A percentile compares a stretch with the other conserved stretches of the same genome.
Evolutionary conservation across 53 echinoderm and acorn worm species (phyloP).

Genomic region (Astropecten irregularis): DNA sequence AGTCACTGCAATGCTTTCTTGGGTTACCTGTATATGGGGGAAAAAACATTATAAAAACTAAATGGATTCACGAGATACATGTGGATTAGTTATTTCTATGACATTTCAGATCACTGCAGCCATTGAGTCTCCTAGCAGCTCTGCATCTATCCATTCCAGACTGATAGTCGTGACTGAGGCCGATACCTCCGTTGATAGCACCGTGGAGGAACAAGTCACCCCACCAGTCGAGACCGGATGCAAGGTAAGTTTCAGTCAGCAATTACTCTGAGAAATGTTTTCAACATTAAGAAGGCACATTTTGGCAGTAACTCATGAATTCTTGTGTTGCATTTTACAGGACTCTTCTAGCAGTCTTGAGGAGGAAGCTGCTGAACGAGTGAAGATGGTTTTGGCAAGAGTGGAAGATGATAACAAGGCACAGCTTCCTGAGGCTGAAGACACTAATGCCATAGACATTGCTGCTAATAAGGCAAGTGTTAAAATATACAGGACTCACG

Average conservation of each 20-base stretch:
- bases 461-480: conserved; percentile 3
- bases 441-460: not conserved
- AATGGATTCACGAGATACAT: too few species aligned
- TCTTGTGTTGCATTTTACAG: not conserved
- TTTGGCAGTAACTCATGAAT: not conserved
- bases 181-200: too few species aligned
- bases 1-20: too few species aligned
- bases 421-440: not conserved
- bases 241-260: not conserved
- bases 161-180: too few species aligned
- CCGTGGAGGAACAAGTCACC: not conserved
- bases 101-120: too few species aligned
- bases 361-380: not conserved
- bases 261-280: not conserved
- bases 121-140: too few species aligned
- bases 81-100: too few species aligned
- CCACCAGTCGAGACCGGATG: not conserved
- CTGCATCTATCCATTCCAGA: too few species aligned
- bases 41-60: too few species aligned
- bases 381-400: conserved; percentile 17
- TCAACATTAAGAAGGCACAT: not conserved
- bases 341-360: conserved; percentile 21
- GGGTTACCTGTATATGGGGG: too few species aligned
- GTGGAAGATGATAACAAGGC: conserved; percentile 10
- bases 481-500: too few species aligned